Percentiles rank a stretch among this genome's conserved stretches.
These are phyloP conservation scores for Sminthurinus signatus DNA, from an alignment of 1,140 invertebrate genomes.

Conservation along the genomic window DNA sequence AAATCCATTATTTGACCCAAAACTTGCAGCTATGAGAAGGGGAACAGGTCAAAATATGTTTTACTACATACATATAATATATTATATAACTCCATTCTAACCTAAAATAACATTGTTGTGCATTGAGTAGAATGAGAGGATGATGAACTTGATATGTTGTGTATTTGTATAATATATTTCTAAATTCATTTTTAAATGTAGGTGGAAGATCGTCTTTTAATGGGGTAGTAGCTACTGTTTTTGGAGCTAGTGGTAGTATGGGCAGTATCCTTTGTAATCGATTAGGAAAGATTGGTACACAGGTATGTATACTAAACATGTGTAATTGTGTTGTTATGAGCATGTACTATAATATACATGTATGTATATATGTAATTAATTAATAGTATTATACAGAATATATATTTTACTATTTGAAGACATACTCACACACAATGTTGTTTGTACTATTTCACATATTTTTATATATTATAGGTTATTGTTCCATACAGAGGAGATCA, in stretches of 20 bases:
- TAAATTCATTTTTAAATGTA: too few relatives aligned
- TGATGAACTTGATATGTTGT: too few relatives aligned
- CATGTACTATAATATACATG: not conserved
- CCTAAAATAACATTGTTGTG: too few relatives aligned
- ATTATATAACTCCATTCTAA: too few relatives aligned
- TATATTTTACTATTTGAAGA: too few relatives aligned
- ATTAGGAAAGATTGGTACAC: constrained; percentile 77
- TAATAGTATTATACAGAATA: too few relatives aligned
- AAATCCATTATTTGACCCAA: constrained; percentile 46
- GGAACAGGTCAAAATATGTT: too few relatives aligned
- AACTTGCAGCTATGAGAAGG: constrained; percentile 62
- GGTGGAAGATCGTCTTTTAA: constrained; percentile 93
- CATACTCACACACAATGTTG: too few relatives aligned
- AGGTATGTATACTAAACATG: constrained; percentile 54
- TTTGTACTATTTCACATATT: too few relatives aligned
- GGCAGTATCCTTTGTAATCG: constrained; percentile 78
- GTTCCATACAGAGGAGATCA: constrained; percentile 84
- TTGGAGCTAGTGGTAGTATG: constrained; percentile 83
- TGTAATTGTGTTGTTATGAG: not conserved
- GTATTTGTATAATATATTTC: too few relatives aligned
- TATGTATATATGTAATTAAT: not conserved
- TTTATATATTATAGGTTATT: constrained; percentile 60
- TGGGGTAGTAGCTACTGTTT: constrained; percentile 94
- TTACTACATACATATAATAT: too few relatives aligned
- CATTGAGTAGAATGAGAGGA: too few relatives aligned